Conservation (phyloP, 2,888 invertebrate species). For the Smittia aterrima region DNA sequence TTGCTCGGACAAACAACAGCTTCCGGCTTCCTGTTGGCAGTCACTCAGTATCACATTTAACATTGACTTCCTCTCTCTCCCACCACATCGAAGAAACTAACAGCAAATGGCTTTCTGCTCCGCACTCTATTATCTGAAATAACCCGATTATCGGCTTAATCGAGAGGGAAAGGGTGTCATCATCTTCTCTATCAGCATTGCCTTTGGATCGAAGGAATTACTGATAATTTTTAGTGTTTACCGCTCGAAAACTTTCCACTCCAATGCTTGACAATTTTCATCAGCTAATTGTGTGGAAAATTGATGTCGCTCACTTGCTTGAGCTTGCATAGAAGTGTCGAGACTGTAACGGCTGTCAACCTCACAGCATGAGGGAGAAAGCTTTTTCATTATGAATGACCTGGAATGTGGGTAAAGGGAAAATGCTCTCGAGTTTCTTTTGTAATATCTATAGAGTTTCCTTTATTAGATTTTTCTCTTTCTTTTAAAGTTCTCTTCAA, state of each 20-base stretch:
- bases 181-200: neutral
- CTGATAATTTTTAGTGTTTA: conserved; percentile 34
- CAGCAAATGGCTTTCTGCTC: neutral
- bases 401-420: neutral
- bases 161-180: neutral
- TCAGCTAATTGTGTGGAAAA: conserved; percentile 36
- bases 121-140: conserved; percentile 11
- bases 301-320: neutral
- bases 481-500: conserved; percentile 14
- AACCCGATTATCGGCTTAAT: conserved; percentile 25
- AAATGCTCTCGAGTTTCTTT: neutral
- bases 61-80: neutral
- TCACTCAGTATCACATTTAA: neutral
- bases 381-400: neutral
- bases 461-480: neutral
- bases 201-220: neutral
- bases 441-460: neutral
- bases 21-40: conserved; percentile 37
- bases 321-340: neutral
- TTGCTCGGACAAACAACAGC: conserved; percentile 36
- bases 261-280: conserved; percentile 16
- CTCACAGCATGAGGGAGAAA: neutral
- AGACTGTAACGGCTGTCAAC: neutral
- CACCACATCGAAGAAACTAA: neutral
- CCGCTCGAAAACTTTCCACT: conserved; percentile 29